Evolutionary conservation across 2,888 invertebrate species (phyloP), one percentile per base, ranked within the genome.

Genomic region (Hirudinaria manillensis): DNA sequence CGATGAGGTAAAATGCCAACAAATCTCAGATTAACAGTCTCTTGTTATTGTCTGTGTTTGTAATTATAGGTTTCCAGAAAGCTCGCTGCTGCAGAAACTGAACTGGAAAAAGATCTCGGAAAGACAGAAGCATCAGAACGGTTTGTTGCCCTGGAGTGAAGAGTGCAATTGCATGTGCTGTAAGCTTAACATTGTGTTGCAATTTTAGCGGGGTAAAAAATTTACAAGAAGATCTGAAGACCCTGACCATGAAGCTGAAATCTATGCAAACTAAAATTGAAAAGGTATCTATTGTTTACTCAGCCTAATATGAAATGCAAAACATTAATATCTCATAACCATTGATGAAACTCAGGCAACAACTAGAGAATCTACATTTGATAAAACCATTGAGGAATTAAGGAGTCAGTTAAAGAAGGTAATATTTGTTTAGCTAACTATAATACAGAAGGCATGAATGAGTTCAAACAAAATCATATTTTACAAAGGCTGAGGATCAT

Each of bases 351-450:
- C 45, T 45, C 45, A 75, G 75, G 72, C 72, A 56, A 61, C 51
- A 0, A 32, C 45, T 1, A 66, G 51, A 70, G 75, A 75, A 61
- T 10, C 61, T 27, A 51, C 32, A 16, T 75, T 61, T 66, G 75
- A 75, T 61, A 72, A 72, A 61, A 75, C 72, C n/a, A 75, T 75
- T 51, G 75, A 75, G 16, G 72, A 75, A 24, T 29, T 75, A 72
- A 71, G 75, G 56, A 71, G 34, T 27, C 19, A 61, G 27, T 70
- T 75, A 10, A 65, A 45, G 51, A 72, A 71, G 45, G 75, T 75
- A 7, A 13, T n/a, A 27, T 61, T 7, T 1, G 1, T 61, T 10
- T 16, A 27, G 24, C 7, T 6, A 27, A 4, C 2, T 27, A 16
- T 4, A 27, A 61, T 16, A 10, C 7, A 4, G 4, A 1, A 27